Evolutionary conservation across 2,888 invertebrate genomes (phyloP).

Genomic region (Deladenus siricidicola): DNA sequence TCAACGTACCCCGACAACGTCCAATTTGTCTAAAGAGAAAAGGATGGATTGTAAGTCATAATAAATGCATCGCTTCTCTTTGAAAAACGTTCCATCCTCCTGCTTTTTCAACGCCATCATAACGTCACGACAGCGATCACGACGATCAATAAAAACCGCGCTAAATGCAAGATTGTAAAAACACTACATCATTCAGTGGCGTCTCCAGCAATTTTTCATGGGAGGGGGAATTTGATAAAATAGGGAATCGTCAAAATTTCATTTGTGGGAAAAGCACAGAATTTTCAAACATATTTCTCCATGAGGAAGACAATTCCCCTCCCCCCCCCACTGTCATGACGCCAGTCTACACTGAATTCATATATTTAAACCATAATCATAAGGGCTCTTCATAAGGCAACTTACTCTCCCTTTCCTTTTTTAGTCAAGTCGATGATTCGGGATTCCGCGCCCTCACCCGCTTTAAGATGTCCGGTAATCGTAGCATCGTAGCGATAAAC

Average conservation of each 20-base stretch:
- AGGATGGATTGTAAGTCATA: conserved; percentile 28
- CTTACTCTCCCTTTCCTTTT: background rate
- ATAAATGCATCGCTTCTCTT: conserved; percentile 11
- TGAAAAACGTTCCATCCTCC: conserved; percentile 6
- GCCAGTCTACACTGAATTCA: too few relatives aligned
- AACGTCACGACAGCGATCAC: conserved; percentile 12
- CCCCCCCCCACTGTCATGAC: too few relatives aligned
- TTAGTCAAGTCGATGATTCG: background rate
- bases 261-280: too few relatives aligned
- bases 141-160: background rate
- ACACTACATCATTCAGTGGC: background rate
- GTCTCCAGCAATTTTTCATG: background rate
- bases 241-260: too few relatives aligned
- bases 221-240: too few relatives aligned
- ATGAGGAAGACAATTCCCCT: too few relatives aligned
- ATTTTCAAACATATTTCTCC: too few relatives aligned
- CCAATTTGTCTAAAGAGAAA: conserved; percentile 6
- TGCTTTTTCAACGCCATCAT: conserved; percentile 10
- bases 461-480: background rate
- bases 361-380: too few relatives aligned
- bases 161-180: background rate
- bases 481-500: conserved; percentile 4
- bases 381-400: too few relatives aligned
- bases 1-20: background rate
- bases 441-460: background rate